Percentiles rank a stretch among this genome's conserved stretches.
phyloP scores from a whole-genome alignment of 2,888 invertebrate genomes.

The Caenorhabditis imperialis region DNA sequence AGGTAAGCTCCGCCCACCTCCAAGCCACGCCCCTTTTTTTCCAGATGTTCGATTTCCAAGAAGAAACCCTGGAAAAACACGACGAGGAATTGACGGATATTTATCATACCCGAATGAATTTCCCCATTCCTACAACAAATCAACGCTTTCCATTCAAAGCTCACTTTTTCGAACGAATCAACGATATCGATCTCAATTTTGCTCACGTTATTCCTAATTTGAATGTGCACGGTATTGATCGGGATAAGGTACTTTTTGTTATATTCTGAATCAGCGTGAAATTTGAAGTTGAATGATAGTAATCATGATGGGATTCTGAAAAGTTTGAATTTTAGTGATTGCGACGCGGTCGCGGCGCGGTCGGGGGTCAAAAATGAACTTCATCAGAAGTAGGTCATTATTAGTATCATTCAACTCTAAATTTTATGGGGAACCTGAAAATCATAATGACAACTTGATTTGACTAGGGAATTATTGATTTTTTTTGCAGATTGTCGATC shows the following conservation, averaged over 20 bases:
- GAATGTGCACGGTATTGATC: slow-evolving; percentile 55
- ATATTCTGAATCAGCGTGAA: no score
- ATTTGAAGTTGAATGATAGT: no score
- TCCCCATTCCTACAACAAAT: slow-evolving; percentile 63
- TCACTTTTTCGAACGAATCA: slow-evolving; percentile 63
- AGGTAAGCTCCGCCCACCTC: slow-evolving; percentile 24
- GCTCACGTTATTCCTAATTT: slow-evolving; percentile 63
- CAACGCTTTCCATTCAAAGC: slow-evolving; percentile 62
- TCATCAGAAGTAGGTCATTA: no score
- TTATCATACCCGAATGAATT: slow-evolving; percentile 63
- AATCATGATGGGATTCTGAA: no score
- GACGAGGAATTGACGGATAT: slow-evolving; percentile 62
- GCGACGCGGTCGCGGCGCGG: no score
- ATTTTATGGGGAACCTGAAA: no score
- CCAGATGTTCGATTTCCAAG: slow-evolving; percentile 65
- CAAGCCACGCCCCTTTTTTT: not conserved
- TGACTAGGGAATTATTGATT: not conserved
- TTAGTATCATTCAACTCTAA: no score
- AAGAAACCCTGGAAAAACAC: slow-evolving; percentile 63
- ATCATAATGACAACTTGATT: no score
- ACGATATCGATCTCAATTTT: slow-evolving; percentile 64
- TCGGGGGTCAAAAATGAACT: no score
- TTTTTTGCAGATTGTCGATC: slow-evolving; percentile 54
- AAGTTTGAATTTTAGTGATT: no score
- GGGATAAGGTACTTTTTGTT: slow-evolving; percentile 54